phyloP scores from a whole-genome alignment of 2,113 vertebrate genomes.

The Vidua chalybeata region DNA sequence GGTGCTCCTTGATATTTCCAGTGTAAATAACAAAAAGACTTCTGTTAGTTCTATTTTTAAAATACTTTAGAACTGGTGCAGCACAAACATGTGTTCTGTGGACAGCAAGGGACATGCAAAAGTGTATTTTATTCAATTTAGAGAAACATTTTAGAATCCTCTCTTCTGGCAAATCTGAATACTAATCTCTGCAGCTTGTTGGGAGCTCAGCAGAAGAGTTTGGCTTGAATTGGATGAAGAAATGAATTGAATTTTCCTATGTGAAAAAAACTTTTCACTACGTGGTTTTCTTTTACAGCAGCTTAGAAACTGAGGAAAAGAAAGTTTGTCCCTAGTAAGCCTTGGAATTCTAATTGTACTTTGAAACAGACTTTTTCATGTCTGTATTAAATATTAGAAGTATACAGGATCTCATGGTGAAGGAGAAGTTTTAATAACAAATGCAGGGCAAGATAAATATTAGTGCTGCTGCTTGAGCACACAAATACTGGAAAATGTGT shows the following conservation, averaged over 20 bases:
- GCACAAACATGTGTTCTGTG: not conserved
- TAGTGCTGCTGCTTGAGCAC: conserved; percentile 5
- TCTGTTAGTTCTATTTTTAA: not conserved
- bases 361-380: not conserved
- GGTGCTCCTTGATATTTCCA: not conserved
- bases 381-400: not conserved
- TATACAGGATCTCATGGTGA: not conserved
- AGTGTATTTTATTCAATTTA: not conserved
- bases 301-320: not conserved
- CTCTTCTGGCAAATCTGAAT: not conserved
- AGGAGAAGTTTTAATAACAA: conserved; percentile 36
- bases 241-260: conserved; percentile 2
- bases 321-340: not conserved
- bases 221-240: not conserved
- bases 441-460: conserved; percentile 30
- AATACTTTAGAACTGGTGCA: not conserved
- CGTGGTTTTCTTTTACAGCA: not conserved
- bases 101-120: not conserved
- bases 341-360: not conserved
- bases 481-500: conserved; percentile 2
- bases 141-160: not conserved
- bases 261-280: not conserved
- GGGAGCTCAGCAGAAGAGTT: not conserved
- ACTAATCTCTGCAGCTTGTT: not conserved
- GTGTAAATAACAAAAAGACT: not conserved